phyloP scores from a whole-genome alignment of 2,888 invertebrate genomes.

The Dynastes maya region DNA sequence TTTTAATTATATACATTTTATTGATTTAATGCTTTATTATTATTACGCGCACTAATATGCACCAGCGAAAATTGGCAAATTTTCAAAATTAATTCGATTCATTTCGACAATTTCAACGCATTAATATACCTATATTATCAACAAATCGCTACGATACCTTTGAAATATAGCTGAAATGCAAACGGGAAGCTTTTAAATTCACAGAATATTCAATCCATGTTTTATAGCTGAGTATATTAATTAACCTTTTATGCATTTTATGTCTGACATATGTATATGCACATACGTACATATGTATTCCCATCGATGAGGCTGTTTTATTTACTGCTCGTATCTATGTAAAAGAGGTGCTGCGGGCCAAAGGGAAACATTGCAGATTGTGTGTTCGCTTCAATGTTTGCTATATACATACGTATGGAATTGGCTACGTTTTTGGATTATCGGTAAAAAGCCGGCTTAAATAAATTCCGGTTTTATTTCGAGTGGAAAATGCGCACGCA shows the following conservation, averaged over 20 bases:
- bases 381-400: background rate
- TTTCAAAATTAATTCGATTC: slow-evolving; percentile 36
- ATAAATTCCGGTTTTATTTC: slow-evolving; percentile 39
- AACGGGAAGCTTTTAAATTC: background rate
- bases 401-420: slow-evolving; percentile 4
- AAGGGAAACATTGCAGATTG: background rate
- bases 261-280: background rate
- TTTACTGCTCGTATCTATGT: background rate
- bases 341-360: too few species aligned
- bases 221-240: slow-evolving; percentile 7
- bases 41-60: background rate
- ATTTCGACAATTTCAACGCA: slow-evolving; percentile 12
- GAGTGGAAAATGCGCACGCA: slow-evolving; percentile 33
- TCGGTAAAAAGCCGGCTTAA: slow-evolving; percentile 29
- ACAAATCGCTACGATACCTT: background rate
- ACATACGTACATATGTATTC: too few species aligned
- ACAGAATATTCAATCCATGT: slow-evolving; percentile 2
- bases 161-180: background rate
- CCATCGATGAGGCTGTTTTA: too few species aligned
- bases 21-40: too few species aligned
- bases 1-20: too few species aligned
- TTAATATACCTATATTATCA: slow-evolving; percentile 3
- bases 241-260: slow-evolving; percentile 30
- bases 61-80: slow-evolving; percentile 10
- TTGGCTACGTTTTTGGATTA: slow-evolving; percentile 22